These are phyloP conservation scores for Peromyscus nudipes DNA, from an alignment of 2,797 vertebrate genomes.

Conservation along the genomic window DNA sequence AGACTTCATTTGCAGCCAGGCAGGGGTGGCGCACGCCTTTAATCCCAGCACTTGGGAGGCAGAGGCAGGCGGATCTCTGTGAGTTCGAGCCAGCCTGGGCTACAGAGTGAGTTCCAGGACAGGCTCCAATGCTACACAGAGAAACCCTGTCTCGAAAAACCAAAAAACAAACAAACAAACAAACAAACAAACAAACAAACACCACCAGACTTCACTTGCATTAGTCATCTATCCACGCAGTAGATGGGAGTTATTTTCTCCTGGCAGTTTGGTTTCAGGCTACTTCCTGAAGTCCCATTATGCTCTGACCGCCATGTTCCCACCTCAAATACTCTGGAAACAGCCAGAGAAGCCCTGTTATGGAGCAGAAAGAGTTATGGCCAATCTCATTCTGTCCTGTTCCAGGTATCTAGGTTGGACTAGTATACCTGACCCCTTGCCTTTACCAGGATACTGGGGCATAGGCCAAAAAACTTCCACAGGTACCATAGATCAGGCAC, in stretches of 20 bases:
- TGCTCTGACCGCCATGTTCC: no score
- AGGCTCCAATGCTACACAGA: no score
- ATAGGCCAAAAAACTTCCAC: not conserved
- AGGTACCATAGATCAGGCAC: not conserved
- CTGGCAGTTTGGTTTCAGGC: not conserved
- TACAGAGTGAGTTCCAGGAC: no score
- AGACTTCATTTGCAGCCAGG: not conserved
- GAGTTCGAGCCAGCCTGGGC: no score
- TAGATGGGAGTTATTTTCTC: conserved; percentile 21
- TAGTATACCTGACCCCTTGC: not conserved
- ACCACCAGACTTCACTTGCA: not conserved
- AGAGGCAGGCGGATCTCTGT: no score
- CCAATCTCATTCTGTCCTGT: not conserved
- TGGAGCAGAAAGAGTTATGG: not conserved
- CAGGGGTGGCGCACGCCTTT: no score
- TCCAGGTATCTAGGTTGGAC: not conserved
- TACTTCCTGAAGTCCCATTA: not conserved
- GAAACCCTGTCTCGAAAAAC: no score
- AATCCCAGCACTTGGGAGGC: no score
- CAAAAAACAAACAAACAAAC: no score
- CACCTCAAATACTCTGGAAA: not conserved
- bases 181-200: no score
- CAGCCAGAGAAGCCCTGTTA: not conserved
- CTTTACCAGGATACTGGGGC: not conserved
- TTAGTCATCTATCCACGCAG: not conserved